A percentile compares a stretch with the other conserved stretches of the same genome.
Evolutionary conservation across 2,797 vertebrate genomes (phyloP).

Genomic region (Bucorvus abyssinicus): DNA sequence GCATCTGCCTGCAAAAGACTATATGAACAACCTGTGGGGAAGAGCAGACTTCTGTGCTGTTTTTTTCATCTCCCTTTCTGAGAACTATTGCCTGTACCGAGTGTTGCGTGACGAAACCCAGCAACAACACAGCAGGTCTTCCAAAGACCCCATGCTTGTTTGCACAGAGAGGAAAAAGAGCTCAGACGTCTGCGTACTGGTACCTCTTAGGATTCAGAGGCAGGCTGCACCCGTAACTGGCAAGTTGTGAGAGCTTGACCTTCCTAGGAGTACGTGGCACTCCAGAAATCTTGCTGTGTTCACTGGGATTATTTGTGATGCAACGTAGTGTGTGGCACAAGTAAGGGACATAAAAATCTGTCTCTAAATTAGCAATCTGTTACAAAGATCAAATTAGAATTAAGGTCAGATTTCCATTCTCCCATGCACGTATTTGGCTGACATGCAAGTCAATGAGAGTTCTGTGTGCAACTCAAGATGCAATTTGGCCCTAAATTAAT

Average conservation of each 20-base stretch:
- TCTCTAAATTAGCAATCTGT: conserved; percentile 51
- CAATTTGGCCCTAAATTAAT: conserved; percentile 68
- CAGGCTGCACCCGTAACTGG: background rate
- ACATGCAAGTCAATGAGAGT: conserved; percentile 41
- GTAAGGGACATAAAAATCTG: conserved; percentile 31
- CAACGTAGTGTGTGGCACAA: background rate
- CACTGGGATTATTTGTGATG: conserved; percentile 15
- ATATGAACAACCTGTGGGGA: background rate
- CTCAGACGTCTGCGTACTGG: background rate
- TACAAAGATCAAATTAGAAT: conserved; percentile 37
- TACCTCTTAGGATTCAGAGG: background rate
- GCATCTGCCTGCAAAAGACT: background rate
- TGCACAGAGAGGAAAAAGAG: background rate
- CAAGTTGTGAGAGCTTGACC: background rate
- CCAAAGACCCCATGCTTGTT: background rate
- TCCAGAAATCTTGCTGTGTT: background rate
- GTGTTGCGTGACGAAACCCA: background rate
- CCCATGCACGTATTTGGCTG: conserved; percentile 31
- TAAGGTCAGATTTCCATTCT: conserved; percentile 53
- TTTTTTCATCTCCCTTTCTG: background rate
- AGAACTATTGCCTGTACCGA: background rate
- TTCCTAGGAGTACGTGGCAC: background rate
- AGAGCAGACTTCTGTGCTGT: background rate
- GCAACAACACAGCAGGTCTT: background rate
- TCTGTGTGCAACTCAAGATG: conserved; percentile 38